Evolutionary conservation across 2,797 vertebrate genomes (phyloP), one percentile per base, ranked within the genome.

Genomic region (Thunnus albacares): DNA sequence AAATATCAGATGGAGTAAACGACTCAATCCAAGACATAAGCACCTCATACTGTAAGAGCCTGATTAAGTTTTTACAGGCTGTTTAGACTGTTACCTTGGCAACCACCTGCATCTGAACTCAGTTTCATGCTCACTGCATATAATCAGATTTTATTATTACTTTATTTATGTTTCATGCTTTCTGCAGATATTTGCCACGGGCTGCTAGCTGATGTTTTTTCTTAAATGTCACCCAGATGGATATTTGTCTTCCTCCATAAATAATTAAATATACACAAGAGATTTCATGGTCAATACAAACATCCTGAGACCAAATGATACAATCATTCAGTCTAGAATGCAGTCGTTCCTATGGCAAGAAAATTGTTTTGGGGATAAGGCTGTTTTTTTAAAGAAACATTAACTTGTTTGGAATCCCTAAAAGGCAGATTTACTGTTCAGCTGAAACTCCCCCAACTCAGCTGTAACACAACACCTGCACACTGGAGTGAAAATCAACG

Each of bases 61-160:
- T 35, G 77, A 65, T 73, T 53, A 14, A 24, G 20, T 60, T 62
- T 88, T 66, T 20, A 26, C 60, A 56, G 55, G 38, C 60, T 88
- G 75, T 86, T 84, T 83, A 49, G 58, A 14, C 33, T 6, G 78
- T 81, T 71, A 49, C 76, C 76, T 49, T 5, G 75, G 79, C 47
- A 71, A 82, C 83, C 58, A 51, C 63, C 71, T 66, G 64, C 66
- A 53, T 77, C 69, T 64, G 59, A 79, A 43, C 64, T 12, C 58
- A 35, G 45, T 67, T 57, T 63, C 55, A 26, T 68, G 47, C 56
- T 68, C 6, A 2, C 45, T 51, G 15, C 14, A 69, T 58, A 38
- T 15, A 58, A 81, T 77, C 65, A 58, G 18, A 58, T 79, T 85
- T 60, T 30, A 74, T 80, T 56, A 35, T 64, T 22, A 26, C 20